These are phyloP conservation scores for Leptestheria dahalacensis DNA, from an alignment of 1,140 invertebrate genomes.

Conservation along the genomic window DNA sequence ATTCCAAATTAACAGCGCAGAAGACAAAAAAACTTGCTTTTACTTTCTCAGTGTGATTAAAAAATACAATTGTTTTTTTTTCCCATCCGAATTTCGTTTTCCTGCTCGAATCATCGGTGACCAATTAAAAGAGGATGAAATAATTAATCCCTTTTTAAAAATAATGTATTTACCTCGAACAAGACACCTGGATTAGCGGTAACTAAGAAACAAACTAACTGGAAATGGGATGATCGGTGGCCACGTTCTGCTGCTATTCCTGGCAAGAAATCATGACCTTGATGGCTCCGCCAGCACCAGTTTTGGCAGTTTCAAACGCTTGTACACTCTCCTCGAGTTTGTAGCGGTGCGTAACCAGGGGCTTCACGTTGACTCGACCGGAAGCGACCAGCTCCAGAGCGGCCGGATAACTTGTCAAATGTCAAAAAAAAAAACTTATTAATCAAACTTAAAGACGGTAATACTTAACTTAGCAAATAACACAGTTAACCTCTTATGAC, in stretches of 20 bases:
- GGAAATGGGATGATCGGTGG: conserved; percentile 11
- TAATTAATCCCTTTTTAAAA: too few species aligned
- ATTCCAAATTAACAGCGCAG: not conserved
- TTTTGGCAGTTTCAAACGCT: conserved; percentile 70
- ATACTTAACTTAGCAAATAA: too few species aligned
- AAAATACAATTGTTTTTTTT: conserved; percentile 1
- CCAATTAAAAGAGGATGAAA: too few species aligned
- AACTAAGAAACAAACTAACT: not conserved
- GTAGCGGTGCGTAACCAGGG: conserved; percentile 80
- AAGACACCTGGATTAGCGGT: not conserved
- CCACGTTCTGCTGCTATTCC: too few species aligned
- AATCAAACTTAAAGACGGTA: too few species aligned
- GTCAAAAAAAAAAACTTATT: conserved; percentile 3
- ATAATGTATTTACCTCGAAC: too few species aligned
- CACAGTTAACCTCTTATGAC: too few species aligned
- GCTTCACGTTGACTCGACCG: conserved; percentile 69
- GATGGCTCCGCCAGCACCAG: conserved; percentile 51
- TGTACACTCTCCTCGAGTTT: conserved; percentile 63
- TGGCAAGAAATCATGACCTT: conserved; percentile 86
- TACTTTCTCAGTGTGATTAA: not conserved
- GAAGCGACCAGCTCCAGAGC: conserved; percentile 69
- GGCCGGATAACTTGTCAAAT: conserved; percentile 52
- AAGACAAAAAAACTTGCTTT: not conserved
- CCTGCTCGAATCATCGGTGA: too few species aligned
- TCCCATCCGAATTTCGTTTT: too few species aligned